Conservation (phyloP, 2,113 vertebrate species). For the Phaethornis superciliosus region DNA sequence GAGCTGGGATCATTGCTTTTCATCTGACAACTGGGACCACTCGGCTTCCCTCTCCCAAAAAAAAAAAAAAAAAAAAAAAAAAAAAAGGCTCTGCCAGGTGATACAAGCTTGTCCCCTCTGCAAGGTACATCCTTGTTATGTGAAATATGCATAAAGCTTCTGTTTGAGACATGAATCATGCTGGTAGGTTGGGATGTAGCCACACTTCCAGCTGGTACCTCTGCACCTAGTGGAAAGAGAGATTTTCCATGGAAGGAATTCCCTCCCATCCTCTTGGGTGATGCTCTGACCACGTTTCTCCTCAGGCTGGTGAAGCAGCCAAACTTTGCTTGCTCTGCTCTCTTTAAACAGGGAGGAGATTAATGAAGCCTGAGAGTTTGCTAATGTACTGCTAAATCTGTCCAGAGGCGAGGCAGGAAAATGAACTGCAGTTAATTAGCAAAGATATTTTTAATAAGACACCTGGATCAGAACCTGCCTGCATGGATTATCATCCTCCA, state of each 20-base stretch:
- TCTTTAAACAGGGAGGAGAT: background rate
- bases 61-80: background rate
- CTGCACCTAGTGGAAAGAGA: background rate
- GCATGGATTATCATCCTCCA: background rate
- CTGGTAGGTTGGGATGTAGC: background rate
- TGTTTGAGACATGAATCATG: background rate
- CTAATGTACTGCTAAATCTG: conserved; percentile 12
- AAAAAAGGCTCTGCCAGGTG: background rate
- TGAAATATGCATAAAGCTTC: conserved; percentile 33
- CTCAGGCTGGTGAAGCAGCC: background rate
- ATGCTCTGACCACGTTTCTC: background rate
- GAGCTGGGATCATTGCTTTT: background rate
- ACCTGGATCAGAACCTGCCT: background rate
- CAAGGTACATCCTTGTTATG: background rate
- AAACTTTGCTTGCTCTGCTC: background rate
- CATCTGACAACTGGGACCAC: background rate
- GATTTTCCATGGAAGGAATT: background rate
- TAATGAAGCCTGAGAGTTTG: conserved; percentile 15
- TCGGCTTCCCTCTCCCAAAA: background rate
- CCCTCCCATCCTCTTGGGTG: background rate
- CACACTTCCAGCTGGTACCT: background rate
- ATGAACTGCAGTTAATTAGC: conserved; percentile 14
- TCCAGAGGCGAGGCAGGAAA: background rate
- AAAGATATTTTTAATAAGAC: conserved; percentile 14
- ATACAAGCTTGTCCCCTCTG: background rate